These are phyloP conservation scores for Lingula anatina DNA, from an alignment of 2,888 invertebrate species.

Conservation along the genomic window DNA sequence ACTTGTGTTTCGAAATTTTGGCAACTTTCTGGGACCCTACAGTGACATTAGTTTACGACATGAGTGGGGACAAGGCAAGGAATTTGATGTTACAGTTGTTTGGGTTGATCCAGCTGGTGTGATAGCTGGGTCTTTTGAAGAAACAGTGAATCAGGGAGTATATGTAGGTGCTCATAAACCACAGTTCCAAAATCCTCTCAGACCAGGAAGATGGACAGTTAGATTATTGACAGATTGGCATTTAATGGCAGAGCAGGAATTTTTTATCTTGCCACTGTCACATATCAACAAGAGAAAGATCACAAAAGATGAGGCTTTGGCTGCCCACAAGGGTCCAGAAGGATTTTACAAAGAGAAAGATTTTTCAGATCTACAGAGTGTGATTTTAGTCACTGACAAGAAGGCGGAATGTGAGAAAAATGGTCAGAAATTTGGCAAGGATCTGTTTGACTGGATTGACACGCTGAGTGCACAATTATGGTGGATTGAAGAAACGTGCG, in stretches of 20 bases:
- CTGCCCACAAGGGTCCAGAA: conserved; percentile 41
- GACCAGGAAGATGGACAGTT: conserved; percentile 82
- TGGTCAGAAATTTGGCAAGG: conserved; percentile 54
- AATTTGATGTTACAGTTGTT: conserved; percentile 68
- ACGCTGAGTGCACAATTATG: conserved; percentile 59
- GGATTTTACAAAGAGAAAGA: conserved; percentile 30
- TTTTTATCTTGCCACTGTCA: conserved; percentile 60
- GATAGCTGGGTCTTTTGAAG: conserved; percentile 69
- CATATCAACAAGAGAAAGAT: conserved; percentile 25
- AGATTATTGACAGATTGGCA: conserved; percentile 57
- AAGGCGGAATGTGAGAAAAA: conserved; percentile 17
- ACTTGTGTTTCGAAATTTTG: conserved; percentile 75
- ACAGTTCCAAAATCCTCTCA: conserved; percentile 68
- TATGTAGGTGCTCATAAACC: conserved; percentile 66
- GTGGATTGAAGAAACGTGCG: conserved; percentile 53
- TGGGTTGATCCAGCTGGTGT: conserved; percentile 80
- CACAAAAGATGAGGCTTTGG: conserved; percentile 20
- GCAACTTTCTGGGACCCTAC: conserved; percentile 36
- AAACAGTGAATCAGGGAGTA: conserved; percentile 65
- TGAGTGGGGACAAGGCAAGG: conserved; percentile 29
- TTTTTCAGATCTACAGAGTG: conserved; percentile 32
- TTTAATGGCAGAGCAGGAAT: conserved; percentile 69
- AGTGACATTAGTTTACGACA: conserved; percentile 36
- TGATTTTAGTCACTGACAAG: conserved; percentile 25
- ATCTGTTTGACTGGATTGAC: conserved; percentile 76